phyloP scores from a whole-genome alignment of 2,113 vertebrate genomes.

The Raja brachyura region DNA sequence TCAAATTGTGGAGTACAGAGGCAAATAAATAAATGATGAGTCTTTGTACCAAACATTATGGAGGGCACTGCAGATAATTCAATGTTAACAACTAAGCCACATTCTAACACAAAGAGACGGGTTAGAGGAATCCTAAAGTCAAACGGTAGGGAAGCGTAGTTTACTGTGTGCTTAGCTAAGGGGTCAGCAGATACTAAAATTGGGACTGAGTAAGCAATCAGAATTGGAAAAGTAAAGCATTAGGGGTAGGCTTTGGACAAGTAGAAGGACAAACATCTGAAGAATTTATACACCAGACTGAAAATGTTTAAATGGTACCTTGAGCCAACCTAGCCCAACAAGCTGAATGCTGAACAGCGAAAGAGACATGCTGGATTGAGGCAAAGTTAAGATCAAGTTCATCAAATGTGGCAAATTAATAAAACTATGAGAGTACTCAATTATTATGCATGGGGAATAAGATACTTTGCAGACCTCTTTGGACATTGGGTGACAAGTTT shows the following conservation, averaged over 20 bases:
- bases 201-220: background rate
- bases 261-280: background rate
- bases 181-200: background rate
- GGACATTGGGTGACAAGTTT: background rate
- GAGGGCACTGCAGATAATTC: too few species aligned
- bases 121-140: background rate
- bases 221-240: background rate
- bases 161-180: background rate
- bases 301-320: too few species aligned
- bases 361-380: background rate
- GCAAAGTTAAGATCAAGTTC: background rate
- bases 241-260: background rate
- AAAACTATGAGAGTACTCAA: background rate
- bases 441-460: background rate
- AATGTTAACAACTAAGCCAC: slow-evolving; percentile 26
- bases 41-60: too few species aligned
- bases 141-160: background rate
- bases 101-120: background rate
- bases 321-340: background rate
- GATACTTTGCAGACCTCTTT: background rate
- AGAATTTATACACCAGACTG: background rate
- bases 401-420: too few species aligned
- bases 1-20: too few species aligned
- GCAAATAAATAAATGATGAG: too few species aligned
- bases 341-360: background rate